phyloP scores from a whole-genome alignment of 1,140 invertebrate species.

The Lasaia peninsularis region DNA sequence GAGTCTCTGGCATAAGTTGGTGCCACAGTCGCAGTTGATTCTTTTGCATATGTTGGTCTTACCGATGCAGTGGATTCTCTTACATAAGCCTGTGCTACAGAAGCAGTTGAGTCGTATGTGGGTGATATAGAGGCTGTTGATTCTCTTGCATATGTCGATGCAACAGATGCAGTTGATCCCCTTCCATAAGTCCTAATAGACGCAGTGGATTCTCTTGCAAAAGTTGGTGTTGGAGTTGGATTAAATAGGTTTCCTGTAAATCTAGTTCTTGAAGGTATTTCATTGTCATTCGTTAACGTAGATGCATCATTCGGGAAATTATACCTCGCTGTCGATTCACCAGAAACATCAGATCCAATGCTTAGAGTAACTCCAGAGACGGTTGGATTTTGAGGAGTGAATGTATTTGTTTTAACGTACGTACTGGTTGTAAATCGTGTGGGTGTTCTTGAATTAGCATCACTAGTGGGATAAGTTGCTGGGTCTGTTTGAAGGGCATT shows the following conservation, averaged over 20 bases:
- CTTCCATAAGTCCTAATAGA: too few species aligned
- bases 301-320: constrained; percentile 7
- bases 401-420: constrained; percentile 4
- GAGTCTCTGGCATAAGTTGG: background rate
- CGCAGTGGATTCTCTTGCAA: too few species aligned
- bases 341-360: background rate
- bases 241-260: background rate
- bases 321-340: constrained; percentile 22
- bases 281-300: background rate
- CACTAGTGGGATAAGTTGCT: constrained; percentile 8
- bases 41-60: background rate
- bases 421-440: background rate
- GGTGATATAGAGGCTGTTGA: too few species aligned
- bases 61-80: too few species aligned
- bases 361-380: constrained; percentile 5
- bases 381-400: constrained; percentile 3
- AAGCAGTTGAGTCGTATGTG: too few species aligned
- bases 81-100: too few species aligned
- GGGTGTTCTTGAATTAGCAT: constrained; percentile 5
- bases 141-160: too few species aligned
- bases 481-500: background rate
- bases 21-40: too few species aligned
- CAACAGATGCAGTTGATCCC: too few species aligned
- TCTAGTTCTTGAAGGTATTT: constrained; percentile 17
- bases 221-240: too few species aligned